Conservation (phyloP, 2,113 vertebrate species). For the Microcebus griseorufus region DNA sequence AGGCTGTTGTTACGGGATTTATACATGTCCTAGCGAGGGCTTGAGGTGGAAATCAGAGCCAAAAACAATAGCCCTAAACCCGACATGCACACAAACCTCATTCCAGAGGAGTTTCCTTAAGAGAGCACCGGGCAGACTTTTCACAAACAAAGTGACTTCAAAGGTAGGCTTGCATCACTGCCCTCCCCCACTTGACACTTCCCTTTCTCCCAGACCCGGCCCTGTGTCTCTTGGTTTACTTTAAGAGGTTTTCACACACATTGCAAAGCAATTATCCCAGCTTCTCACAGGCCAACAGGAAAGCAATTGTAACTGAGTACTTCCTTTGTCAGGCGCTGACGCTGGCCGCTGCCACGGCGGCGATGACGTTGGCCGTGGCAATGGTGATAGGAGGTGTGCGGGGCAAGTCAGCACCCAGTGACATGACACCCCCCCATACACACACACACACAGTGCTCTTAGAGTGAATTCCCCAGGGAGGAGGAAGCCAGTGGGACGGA, state of each 20-base stretch:
- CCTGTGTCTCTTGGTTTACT: conserved; percentile 60
- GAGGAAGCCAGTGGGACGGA: neutral
- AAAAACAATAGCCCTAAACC: conserved; percentile 56
- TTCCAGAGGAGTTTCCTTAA: conserved; percentile 34
- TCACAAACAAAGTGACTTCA: conserved; percentile 74
- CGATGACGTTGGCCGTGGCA: conserved; percentile 37
- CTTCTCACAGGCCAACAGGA: conserved; percentile 62
- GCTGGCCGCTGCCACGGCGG: neutral
- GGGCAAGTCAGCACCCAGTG: neutral
- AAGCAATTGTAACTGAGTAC: conserved; percentile 61
- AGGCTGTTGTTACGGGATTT: conserved; percentile 36
- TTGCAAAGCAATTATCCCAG: conserved; percentile 59
- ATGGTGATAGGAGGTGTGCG: neutral
- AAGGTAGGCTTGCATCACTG: conserved; percentile 71
- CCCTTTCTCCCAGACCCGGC: conserved; percentile 39
- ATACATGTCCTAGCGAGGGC: conserved; percentile 63
- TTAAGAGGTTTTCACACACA: conserved; percentile 62
- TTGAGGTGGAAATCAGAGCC: conserved; percentile 58
- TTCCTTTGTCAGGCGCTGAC: conserved; percentile 77
- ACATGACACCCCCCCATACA: neutral
- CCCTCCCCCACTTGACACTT: conserved; percentile 1
- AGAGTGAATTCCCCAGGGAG: conserved; percentile 51
- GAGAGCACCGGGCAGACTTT: neutral
- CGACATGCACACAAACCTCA: conserved; percentile 19
- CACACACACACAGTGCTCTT: neutral